Conservation (phyloP, 2,113 vertebrate species). For the Alouatta palliata region DNA sequence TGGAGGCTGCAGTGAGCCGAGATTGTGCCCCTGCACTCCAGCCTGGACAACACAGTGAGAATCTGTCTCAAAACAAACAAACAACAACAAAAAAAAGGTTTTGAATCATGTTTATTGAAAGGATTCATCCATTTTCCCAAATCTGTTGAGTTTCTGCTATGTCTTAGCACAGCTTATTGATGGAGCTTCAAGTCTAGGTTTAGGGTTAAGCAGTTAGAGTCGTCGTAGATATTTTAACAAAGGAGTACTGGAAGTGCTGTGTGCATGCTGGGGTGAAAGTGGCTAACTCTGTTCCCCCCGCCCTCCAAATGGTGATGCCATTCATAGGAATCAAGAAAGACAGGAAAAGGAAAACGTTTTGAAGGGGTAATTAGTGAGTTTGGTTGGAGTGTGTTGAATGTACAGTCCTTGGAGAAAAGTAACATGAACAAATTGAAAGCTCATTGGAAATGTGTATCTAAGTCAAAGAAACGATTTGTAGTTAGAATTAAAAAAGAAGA, state of each 20-base stretch:
- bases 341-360: not conserved
- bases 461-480: not conserved
- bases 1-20: no score
- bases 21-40: no score
- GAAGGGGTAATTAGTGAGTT: not conserved
- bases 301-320: not conserved
- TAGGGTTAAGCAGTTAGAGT: not conserved
- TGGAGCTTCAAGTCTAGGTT: not conserved
- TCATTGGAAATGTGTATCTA: not conserved
- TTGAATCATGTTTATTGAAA: not conserved
- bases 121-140: conserved; percentile 5
- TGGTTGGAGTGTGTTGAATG: not conserved
- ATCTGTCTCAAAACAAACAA: no score
- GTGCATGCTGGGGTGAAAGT: conserved; percentile 16
- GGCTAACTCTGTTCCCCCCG: not conserved
- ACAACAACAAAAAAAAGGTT: not conserved
- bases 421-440: not conserved
- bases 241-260: not conserved
- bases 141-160: not conserved
- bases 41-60: no score
- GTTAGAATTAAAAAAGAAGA: not conserved
- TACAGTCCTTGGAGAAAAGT: conserved; percentile 20
- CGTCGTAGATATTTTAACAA: not conserved
- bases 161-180: not conserved
- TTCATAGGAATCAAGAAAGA: not conserved